These are phyloP conservation scores for Zaprionus camerounensis DNA, from an alignment of 1,140 invertebrate genomes.

Conservation along the genomic window DNA sequence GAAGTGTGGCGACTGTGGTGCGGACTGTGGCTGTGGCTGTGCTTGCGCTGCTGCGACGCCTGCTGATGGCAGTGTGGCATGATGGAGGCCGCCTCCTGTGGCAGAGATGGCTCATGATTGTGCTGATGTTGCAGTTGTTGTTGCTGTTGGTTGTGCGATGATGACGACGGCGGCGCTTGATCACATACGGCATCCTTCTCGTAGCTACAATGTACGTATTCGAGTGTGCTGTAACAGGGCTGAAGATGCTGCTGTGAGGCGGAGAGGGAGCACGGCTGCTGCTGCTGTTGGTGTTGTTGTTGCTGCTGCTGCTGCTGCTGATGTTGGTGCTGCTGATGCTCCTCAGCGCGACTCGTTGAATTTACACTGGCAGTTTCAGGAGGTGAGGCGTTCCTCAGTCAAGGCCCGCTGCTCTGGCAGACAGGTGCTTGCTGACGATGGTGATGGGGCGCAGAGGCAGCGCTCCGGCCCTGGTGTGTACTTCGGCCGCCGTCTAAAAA, in stretches of 20 bases:
- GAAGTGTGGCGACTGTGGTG: conserved; percentile 74
- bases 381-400: conserved; percentile 84
- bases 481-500: conserved; percentile 86
- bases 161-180: conserved; percentile 55
- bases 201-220: conserved; percentile 84
- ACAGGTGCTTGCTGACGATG: conserved; percentile 84
- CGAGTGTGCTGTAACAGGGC: conserved; percentile 69
- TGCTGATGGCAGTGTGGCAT: conserved; percentile 54
- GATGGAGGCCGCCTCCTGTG: conserved; percentile 43
- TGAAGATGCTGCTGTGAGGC: conserved; percentile 45
- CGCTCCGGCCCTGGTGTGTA: conserved; percentile 84
- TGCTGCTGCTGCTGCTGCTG: conserved; percentile 56
- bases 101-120: conserved; percentile 39
- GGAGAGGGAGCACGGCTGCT: conserved; percentile 1
- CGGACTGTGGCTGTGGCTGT: conserved; percentile 68
- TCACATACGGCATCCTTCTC: conserved; percentile 83
- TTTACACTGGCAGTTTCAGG: conserved; percentile 83
- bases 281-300: conserved; percentile 22
- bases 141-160: conserved; percentile 52
- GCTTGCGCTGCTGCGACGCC: conserved; percentile 59
- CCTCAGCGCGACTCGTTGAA: conserved; percentile 78
- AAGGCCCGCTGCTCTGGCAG: conserved; percentile 84
- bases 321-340: conserved; percentile 53
- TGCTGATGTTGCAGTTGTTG: conserved; percentile 23
- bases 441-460: conserved; percentile 84